Conservation (phyloP, 2,113 vertebrate genomes). For the Chaenogobius annularis region DNA sequence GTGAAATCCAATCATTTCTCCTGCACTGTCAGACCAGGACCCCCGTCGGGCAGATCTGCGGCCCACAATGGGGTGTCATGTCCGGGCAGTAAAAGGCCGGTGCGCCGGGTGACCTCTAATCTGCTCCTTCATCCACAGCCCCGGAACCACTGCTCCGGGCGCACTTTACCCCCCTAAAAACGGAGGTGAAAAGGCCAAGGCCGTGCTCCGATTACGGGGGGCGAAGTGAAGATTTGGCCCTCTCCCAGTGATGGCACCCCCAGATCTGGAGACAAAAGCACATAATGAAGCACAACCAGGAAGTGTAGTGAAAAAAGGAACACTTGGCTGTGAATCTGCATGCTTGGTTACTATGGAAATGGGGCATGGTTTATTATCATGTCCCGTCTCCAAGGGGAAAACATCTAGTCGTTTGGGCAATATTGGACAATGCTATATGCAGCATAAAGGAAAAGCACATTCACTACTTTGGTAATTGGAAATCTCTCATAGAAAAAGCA, state of each 20-base stretch:
- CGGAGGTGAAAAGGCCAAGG: conserved; percentile 45
- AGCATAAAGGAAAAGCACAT: background rate
- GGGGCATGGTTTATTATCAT: conserved; percentile 20
- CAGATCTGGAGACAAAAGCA: conserved; percentile 50
- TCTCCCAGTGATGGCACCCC: conserved; percentile 58
- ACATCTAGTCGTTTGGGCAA: conserved; percentile 37
- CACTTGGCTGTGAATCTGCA: conserved; percentile 54
- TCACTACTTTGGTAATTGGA: background rate
- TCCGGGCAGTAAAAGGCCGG: conserved; percentile 57
- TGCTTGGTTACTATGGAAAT: conserved; percentile 65
- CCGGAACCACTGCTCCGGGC: conserved; percentile 30
- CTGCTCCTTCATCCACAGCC: conserved; percentile 43
- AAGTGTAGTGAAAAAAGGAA: conserved; percentile 59
- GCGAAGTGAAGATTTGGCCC: conserved; percentile 31
- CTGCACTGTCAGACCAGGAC: conserved; percentile 34
- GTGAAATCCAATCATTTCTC: conserved; percentile 48
- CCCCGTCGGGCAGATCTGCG: conserved; percentile 48
- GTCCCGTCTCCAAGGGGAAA: background rate
- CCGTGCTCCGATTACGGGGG: conserved; percentile 29
- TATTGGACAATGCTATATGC: background rate
- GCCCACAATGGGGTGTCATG: conserved; percentile 58
- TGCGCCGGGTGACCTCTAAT: conserved; percentile 66
- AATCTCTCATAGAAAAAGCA: background rate
- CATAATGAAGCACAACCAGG: conserved; percentile 62
- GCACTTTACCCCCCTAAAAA: conserved; percentile 43